Base-by-base conservation (phyloP, 2,797 vertebrate species). In the Poecilia gillii region DNA sequence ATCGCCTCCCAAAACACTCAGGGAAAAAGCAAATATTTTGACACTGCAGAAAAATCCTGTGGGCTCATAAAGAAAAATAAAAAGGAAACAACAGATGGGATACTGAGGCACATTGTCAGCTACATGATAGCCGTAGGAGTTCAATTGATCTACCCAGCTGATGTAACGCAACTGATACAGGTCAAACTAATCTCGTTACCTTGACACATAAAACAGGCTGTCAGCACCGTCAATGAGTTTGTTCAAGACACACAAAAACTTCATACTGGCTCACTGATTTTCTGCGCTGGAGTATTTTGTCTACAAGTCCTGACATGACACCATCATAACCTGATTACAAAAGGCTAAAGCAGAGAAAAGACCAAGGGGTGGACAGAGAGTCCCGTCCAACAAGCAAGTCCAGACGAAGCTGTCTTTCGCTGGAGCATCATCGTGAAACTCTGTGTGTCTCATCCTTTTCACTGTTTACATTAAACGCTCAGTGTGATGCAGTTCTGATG, bases 381-480 rank as follows among this genome's bases (percentile, higher is more conserved):
- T 71, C 39, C 23, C 55, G 25, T 55, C 77, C 55, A 79, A n/a
- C 14, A 33, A 71, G 23, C 39, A 45, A 73, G 66, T 41, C 59
- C 6, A 33, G 45, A 45, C 41, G 46, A 72, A 59, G 11, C 13
- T 28, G 33, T 51, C n/a, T 74, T 31, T 76, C 12, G 53, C n/a
- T 51, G 75, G 3, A 16, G 16, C 62, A 66, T 72, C n/a, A 72
- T 43, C 47, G 66, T 33, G 46, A 75, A 76, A 18, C 41, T 70
- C 57, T 49, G 11, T 51, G 25, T 72, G 33, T 68, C 36, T 78
- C 6, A 16, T 41, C 49, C 25, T 43, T 71, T 75, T 33, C 28
- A 20, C 64, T 77, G 72, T 78, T 81, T 84, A 64, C 62, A 73
- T 55, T 73, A 43, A 68, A 73, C 51, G 28, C 41, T 75, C 36